These are phyloP conservation scores for Epinotia nisella DNA, from an alignment of 2,888 invertebrate genomes.

Conservation along the genomic window DNA sequence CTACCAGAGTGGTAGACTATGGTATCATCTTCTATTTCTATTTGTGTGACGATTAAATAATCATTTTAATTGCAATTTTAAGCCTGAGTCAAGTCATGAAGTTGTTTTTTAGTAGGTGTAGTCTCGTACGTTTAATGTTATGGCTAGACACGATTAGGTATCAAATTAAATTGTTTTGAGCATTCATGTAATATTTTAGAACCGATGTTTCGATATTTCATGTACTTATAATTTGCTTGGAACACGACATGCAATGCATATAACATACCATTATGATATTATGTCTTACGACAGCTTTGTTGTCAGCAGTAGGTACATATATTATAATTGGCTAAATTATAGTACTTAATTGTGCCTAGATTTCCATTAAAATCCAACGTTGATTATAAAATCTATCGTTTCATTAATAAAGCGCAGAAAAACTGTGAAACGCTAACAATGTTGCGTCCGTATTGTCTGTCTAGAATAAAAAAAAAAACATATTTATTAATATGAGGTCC, in stretches of 20 bases:
- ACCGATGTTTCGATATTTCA: neutral
- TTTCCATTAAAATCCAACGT: neutral
- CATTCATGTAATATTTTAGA: neutral
- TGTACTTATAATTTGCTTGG: neutral
- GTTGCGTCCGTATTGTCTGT: too few species aligned
- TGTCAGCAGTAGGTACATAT: too few species aligned
- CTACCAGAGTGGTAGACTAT: conserved; percentile 21
- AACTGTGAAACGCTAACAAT: neutral
- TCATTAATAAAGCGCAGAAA: neutral
- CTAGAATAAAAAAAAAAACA: too few species aligned
- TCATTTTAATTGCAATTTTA: conserved; percentile 3
- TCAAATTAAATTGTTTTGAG: neutral
- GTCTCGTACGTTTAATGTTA: neutral
- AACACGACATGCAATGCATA: neutral
- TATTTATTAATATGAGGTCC: too few species aligned
- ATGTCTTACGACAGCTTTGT: too few species aligned
- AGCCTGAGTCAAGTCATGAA: conserved; percentile 7
- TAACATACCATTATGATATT: neutral
- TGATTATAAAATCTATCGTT: neutral
- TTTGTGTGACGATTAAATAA: conserved; percentile 20
- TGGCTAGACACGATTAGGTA: conserved; percentile 1
- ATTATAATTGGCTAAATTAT: too few species aligned
- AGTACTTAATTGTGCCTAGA: too few species aligned
- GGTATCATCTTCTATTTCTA: conserved; percentile 36
- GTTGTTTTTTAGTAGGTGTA: conserved; percentile 1